Evolutionary conservation across 35 echinoderm and acorn worm genomes (phyloP).

Genomic region (Acanthaster planci): DNA sequence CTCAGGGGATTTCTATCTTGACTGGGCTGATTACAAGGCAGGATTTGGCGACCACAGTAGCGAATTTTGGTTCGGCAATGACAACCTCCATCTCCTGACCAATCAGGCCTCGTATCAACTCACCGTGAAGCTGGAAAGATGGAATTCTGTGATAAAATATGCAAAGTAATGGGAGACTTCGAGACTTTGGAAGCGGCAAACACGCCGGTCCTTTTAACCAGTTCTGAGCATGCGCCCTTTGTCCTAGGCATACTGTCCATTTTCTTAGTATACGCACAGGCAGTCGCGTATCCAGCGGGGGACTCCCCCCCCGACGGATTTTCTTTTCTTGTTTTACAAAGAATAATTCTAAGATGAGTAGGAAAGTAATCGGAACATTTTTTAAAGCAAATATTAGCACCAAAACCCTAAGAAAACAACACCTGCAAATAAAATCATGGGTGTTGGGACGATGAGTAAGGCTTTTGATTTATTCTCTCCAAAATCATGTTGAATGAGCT

Average conservation of each 20-base stretch:
- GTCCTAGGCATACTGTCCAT: background rate
- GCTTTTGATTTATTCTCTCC: too few species aligned
- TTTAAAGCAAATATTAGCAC: too few species aligned
- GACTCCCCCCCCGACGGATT: background rate
- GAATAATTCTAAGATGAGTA: background rate
- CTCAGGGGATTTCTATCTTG: slow-evolving; percentile 3
- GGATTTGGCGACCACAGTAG: slow-evolving; percentile 1
- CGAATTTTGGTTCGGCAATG: slow-evolving; percentile 34
- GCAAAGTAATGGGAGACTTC: too few species aligned
- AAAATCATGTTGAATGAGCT: too few species aligned
- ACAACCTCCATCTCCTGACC: slow-evolving; percentile 8
- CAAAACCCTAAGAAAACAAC: too few species aligned
- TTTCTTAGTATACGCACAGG: background rate
- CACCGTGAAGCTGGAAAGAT: background rate
- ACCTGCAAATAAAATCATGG: too few species aligned
- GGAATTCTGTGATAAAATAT: background rate
- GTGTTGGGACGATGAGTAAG: too few species aligned
- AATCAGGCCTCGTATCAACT: background rate
- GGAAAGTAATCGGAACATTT: background rate
- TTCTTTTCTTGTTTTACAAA: background rate
- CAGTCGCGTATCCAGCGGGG: background rate
- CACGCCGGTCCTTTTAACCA: background rate
- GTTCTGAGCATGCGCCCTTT: too few species aligned
- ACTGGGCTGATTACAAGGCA: slow-evolving; percentile 37
- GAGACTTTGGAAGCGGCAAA: background rate